These are phyloP conservation scores for Maylandia zebra DNA, from an alignment of 2,113 vertebrate genomes.

Conservation along the genomic window DNA sequence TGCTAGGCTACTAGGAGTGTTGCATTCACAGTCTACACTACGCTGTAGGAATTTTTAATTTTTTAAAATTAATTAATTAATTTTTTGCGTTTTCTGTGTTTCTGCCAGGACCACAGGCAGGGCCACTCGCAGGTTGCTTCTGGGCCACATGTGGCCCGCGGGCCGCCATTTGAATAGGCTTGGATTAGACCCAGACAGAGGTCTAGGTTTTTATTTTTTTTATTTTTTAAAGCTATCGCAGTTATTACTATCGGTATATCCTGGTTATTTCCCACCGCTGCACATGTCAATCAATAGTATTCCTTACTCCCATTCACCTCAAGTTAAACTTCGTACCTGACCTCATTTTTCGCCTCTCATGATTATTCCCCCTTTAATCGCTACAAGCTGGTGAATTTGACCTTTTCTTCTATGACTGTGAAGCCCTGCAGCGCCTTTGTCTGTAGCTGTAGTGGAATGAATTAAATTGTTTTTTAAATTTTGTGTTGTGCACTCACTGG, in stretches of 20 bases:
- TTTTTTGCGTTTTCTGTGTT: too few relatives aligned
- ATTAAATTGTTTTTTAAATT: background rate
- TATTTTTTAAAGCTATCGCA: background rate
- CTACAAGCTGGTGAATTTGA: background rate
- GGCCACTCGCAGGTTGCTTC: too few relatives aligned
- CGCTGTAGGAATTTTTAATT: too few relatives aligned
- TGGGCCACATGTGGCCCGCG: too few relatives aligned
- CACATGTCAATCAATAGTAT: background rate
- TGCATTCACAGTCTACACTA: too few relatives aligned
- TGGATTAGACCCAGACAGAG: background rate
- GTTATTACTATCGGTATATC: background rate
- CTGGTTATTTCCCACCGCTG: background rate
- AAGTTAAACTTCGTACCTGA: background rate
- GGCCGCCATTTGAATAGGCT: background rate
- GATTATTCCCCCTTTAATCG: background rate
- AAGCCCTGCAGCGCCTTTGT: background rate
- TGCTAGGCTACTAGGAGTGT: too few relatives aligned
- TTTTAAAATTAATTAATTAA: too few relatives aligned
- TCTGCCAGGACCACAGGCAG: too few relatives aligned
- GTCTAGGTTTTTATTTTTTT: background rate
- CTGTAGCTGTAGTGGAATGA: background rate
- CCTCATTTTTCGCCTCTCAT: background rate
- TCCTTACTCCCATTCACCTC: background rate
- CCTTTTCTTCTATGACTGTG: background rate
- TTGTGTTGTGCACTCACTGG: conserved; percentile 75